phyloP scores from a whole-genome alignment of 2,888 invertebrate species.

The Stegana nigrithorax region DNA sequence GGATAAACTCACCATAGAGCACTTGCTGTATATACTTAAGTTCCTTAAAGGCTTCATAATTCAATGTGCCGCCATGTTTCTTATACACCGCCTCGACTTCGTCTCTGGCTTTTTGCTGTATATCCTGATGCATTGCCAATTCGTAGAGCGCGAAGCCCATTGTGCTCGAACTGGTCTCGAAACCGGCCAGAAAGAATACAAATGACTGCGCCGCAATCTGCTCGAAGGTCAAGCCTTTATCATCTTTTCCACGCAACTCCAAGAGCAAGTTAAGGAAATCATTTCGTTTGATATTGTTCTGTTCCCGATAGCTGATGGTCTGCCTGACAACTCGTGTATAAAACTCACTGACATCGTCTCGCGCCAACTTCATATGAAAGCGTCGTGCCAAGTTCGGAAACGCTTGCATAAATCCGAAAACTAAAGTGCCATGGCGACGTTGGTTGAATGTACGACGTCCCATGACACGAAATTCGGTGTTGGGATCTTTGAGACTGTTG shows the following conservation, averaged over 20 bases:
- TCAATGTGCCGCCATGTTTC: conserved; percentile 45
- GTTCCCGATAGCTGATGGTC: conserved; percentile 65
- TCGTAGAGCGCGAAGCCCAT: conserved; percentile 67
- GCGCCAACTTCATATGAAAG: conserved; percentile 44
- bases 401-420: conserved; percentile 40
- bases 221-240: conserved; percentile 65
- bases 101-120: conserved; percentile 46
- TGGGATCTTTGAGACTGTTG: conserved; percentile 67
- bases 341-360: conserved; percentile 52
- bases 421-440: conserved; percentile 42
- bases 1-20: conserved; percentile 58
- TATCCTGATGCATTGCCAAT: conserved; percentile 52
- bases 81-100: conserved; percentile 49
- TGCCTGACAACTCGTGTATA: conserved; percentile 62
- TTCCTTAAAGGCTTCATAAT: conserved; percentile 52
- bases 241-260: conserved; percentile 64
- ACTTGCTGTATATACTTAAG: conserved; percentile 54
- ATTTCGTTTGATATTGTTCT: conserved; percentile 63
- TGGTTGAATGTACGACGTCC: conserved; percentile 48
- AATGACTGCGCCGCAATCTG: conserved; percentile 72
- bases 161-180: conserved; percentile 71
- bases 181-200: conserved; percentile 72
- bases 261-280: conserved; percentile 71
- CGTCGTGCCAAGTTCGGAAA: conserved; percentile 45
- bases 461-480: conserved; percentile 63